A percentile compares a stretch with the other conserved stretches of the same genome.
Evolutionary conservation across 2,797 vertebrate species (phyloP).

Genomic region (Masticophis lateralis): DNA sequence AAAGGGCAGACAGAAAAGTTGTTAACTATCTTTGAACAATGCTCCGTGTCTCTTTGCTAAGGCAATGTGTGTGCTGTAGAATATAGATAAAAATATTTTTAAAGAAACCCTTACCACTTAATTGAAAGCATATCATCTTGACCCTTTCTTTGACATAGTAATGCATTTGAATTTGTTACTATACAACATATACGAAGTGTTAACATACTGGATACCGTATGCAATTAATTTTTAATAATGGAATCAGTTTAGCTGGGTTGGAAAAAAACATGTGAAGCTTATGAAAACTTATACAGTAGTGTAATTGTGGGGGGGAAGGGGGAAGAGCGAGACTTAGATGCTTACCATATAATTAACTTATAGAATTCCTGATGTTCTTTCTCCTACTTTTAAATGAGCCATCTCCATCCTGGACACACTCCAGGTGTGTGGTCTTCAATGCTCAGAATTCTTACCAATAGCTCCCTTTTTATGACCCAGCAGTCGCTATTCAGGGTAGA

Average conservation of each 20-base stretch:
- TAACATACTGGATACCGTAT: background rate
- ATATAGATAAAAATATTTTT: background rate
- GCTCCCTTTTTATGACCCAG: background rate
- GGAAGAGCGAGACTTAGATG: no score
- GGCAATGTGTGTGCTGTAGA: slow-evolving; percentile 22
- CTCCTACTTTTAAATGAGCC: background rate
- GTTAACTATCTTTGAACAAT: slow-evolving; percentile 47
- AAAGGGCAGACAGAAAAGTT: background rate
- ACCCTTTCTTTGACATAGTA: background rate
- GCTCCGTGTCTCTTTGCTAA: slow-evolving; percentile 34
- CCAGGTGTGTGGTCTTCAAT: background rate
- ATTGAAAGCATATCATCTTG: background rate
- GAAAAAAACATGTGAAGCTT: background rate
- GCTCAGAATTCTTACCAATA: background rate
- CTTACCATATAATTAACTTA: background rate
- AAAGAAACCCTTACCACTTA: background rate
- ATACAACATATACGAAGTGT: background rate
- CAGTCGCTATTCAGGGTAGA: background rate
- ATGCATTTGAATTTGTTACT: background rate
- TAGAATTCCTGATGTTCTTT: background rate
- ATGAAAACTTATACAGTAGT: background rate
- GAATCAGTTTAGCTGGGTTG: background rate
- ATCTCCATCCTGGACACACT: background rate
- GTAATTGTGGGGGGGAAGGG: background rate
- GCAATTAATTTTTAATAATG: background rate